Base-by-base conservation (phyloP, 2,113 vertebrate species). In the Strix aluco region DNA sequence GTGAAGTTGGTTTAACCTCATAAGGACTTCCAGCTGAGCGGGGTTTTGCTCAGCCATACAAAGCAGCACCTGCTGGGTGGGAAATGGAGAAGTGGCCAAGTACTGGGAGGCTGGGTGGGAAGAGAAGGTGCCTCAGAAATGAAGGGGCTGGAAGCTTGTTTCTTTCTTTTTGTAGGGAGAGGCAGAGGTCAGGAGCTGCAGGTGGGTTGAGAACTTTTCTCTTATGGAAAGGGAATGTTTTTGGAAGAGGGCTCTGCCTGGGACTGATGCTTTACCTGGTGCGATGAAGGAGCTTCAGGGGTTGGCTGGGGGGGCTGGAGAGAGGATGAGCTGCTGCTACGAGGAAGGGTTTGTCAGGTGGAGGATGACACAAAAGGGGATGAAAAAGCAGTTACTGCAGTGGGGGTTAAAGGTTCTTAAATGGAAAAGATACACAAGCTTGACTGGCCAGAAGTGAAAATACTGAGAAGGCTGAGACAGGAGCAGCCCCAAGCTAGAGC, bases 221-320 rank as follows among this genome's bases (percentile, higher is more conserved):
- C 15, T 65, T 32, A 2, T 8, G 36, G 65, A 29, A 73, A n/a
- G 40, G 4, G 27, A 32, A 7, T n/a, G 47, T 14, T 54, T 78
- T 51, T 52, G 72, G 44, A 38, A 47, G 25, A 22, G 34, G 25
- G 6, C 9, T 54, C 36, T 85, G 57, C 19, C 29, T 63, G 55
- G 29, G 36, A 14, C 6, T 36, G 55, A 13, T 73, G 55, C 6
- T 46, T 11, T 62, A 13, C 11, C 13, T 8, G 2, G 23, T 0
- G 0, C 12, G 40, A 34, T 42, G 62, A 21, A 63, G 51, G n/a
- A 65, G 17, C 19, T 59, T 49, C 65, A 66, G 8, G 16, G 40
- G 18, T 3, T 22, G 65, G 29, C 21, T 44, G 51, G 38, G 22
- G 46, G 15, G 15, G 9, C 59, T 72, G 65, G 32, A 30, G 46